A percentile compares a stretch with the other conserved stretches of the same genome.
Evolutionary conservation across 2,888 invertebrate genomes (phyloP).

Genomic region (Cerastoderma edule): DNA sequence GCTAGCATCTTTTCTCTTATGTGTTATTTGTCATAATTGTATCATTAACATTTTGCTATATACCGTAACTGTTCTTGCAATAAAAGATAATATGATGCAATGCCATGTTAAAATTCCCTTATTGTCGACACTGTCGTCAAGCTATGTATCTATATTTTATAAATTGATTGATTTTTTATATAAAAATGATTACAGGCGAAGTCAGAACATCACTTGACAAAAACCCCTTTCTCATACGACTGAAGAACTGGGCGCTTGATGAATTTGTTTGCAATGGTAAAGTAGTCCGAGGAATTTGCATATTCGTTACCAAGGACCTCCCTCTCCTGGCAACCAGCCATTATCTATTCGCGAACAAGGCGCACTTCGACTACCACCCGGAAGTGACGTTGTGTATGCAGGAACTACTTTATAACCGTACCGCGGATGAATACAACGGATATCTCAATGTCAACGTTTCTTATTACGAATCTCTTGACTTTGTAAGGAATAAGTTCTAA

Average conservation of each 20-base stretch:
- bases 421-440: not conserved
- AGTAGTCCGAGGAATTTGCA: not conserved
- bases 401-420: constrained; percentile 4
- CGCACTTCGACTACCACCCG: not conserved
- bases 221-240: not conserved
- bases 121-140: not conserved
- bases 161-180: no score
- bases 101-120: not conserved
- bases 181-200: not conserved
- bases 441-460: not conserved
- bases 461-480: not conserved
- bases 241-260: not conserved
- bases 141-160: no score
- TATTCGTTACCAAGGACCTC: not conserved
- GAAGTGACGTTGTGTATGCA: not conserved
- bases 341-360: not conserved
- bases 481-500: not conserved
- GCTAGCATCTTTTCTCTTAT: not conserved
- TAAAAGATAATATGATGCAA: not conserved
- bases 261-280: not conserved
- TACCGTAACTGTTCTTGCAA: not conserved
- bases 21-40: not conserved
- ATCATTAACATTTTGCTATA: not conserved
- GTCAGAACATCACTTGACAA: not conserved
- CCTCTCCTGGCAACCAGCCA: not conserved